Evolutionary conservation across 2,888 invertebrate species (phyloP), one percentile per base, ranked within the genome.

Genomic region (Aphidoletes aphidimyza): DNA sequence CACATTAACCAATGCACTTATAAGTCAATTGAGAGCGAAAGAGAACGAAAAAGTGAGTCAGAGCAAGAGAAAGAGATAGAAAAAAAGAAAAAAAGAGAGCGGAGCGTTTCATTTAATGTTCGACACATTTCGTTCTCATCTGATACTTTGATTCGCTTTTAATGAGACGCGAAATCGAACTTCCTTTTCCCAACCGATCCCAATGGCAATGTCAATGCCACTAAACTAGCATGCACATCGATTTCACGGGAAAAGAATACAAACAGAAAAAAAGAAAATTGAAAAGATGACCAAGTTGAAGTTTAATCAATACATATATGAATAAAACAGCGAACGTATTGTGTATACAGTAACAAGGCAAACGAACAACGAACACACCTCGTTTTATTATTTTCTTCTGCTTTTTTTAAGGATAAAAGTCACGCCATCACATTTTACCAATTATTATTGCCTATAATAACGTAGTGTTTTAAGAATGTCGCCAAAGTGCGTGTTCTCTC

Each of bases 391-490:
- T 81, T 49, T 8, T 39, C 11, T 39, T 39, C n/a, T n/a, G n/a
- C n/a, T 39, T 39, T 69, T 81, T 81, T 81, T 81, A 81, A 81
- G 81, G 81, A 81, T 81, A 37, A 81, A 81, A 81, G 81, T 81
- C 81, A 81, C 81, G 81, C 81, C 39, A 81, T 81, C 69, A 34
- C 69, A 69, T 69, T 69, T 69, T 69, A 69, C 69, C 69, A 69
- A 34, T 69, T 69, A 69, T 69, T 69, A 69, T 36, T 81, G 81
- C 81, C n/a, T 81, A 81, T 81, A 22, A 81, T 81, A 81, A 81
- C 39, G 81, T 81, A 37, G 37, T 69, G 30, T 34, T 69, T 69
- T 69, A 34, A 81, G 37, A 81, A 37, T 81, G 37, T 81, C 37
- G 81, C 37, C 81, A 81, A 37, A 37, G 69, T 69, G 30, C 69